Conservation (phyloP, 2,888 invertebrate species). For the Megaustenia siamemsis region DNA sequence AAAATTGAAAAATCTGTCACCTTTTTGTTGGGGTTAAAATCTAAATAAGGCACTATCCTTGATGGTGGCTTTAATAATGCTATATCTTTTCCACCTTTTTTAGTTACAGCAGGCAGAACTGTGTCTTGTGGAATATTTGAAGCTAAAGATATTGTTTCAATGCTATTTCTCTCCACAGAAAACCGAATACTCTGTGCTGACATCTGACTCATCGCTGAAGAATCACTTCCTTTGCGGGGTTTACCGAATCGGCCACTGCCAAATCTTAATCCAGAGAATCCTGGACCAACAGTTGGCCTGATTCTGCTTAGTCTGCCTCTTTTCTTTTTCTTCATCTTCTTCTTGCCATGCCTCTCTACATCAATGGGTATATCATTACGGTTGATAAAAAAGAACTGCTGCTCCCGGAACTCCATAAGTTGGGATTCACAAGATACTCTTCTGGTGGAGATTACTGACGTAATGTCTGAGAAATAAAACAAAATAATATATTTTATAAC, state of each 20-base stretch:
- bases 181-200: constrained; percentile 67
- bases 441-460: constrained; percentile 57
- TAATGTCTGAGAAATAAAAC: constrained; percentile 53
- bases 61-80: neutral
- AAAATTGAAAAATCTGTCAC: constrained; percentile 68
- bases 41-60: constrained; percentile 16
- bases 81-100: neutral
- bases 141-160: constrained; percentile 46
- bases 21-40: constrained; percentile 39
- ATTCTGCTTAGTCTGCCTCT: constrained; percentile 63
- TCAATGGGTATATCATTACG: constrained; percentile 56
- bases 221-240: constrained; percentile 66
- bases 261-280: constrained; percentile 60
- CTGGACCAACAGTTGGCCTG: constrained; percentile 66
- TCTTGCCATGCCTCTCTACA: constrained; percentile 49
- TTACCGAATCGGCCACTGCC: constrained; percentile 51
- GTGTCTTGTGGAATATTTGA: constrained; percentile 50
- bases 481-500: neutral
- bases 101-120: constrained; percentile 41
- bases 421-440: constrained; percentile 58
- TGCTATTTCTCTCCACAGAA: constrained; percentile 50
- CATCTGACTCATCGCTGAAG: constrained; percentile 68
- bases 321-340: constrained; percentile 61
- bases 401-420: constrained; percentile 50
- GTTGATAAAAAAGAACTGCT: constrained; percentile 54